Percentiles rank a stretch among this genome's conserved stretches.
phyloP scores from a whole-genome alignment of 2,113 vertebrate genomes.

The Paramormyrops kingsleyae region DNA sequence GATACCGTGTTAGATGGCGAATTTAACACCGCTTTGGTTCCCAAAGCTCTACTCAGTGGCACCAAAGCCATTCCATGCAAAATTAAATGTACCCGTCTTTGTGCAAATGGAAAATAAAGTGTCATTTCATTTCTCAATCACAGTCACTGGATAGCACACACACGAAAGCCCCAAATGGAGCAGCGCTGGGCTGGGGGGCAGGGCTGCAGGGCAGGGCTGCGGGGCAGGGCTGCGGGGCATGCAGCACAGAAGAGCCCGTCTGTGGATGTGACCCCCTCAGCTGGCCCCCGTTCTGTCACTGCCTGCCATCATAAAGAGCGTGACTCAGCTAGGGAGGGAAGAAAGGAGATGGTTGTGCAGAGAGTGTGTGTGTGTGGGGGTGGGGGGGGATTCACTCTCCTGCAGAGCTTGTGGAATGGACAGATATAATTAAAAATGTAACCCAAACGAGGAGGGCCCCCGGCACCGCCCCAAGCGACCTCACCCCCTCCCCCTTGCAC shows the following conservation, averaged over 20 bases:
- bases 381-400: neutral
- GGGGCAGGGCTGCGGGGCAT: neutral
- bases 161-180: neutral
- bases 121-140: neutral
- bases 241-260: neutral
- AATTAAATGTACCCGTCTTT: neutral
- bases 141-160: neutral
- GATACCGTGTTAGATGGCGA: too few relatives aligned
- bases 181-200: neutral
- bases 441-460: neutral
- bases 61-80: neutral
- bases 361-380: neutral
- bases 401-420: neutral
- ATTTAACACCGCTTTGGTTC: neutral
- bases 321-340: constrained; percentile 39
- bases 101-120: neutral
- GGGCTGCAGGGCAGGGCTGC: too few relatives aligned
- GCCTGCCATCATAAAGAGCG: constrained; percentile 37
- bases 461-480: too few relatives aligned
- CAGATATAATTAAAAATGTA: neutral
- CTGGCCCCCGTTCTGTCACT: neutral
- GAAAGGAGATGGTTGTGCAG: neutral
- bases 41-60: neutral
- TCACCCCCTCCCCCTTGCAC: neutral
- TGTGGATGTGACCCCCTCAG: neutral